A percentile compares a stretch with the other conserved stretches of the same genome.
Conservation (phyloP, 1,140 invertebrate species). For the Chrysoperla carnea region DNA sequence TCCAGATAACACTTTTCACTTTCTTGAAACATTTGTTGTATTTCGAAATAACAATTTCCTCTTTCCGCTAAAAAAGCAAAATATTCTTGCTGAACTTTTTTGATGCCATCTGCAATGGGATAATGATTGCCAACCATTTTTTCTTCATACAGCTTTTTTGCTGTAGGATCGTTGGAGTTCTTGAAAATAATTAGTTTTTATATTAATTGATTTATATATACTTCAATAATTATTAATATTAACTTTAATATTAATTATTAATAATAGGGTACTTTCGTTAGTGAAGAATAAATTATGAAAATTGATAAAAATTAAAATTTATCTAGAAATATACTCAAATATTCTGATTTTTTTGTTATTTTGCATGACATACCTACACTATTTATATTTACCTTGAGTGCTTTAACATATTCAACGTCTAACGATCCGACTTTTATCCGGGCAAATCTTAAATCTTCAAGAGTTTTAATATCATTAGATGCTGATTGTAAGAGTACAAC, state of each 20-base stretch:
- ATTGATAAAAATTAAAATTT: too few species aligned
- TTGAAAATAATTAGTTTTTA: too few species aligned
- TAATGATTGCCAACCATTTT: slow-evolving; percentile 32
- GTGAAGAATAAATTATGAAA: too few species aligned
- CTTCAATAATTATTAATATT: too few species aligned
- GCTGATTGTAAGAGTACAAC: slow-evolving; percentile 37
- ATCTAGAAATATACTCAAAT: too few species aligned
- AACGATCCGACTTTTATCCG: slow-evolving; percentile 36
- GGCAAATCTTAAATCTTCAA: slow-evolving; percentile 31
- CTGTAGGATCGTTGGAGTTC: slow-evolving; percentile 31
- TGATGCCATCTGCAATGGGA: slow-evolving; percentile 26
- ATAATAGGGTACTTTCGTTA: too few species aligned
- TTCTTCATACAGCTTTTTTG: slow-evolving; percentile 34
- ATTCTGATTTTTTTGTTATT: too few species aligned
- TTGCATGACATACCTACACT: too few species aligned
- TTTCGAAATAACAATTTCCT: slow-evolving; percentile 33
- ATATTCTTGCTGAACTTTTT: slow-evolving; percentile 29
- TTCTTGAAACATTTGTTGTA: slow-evolving; percentile 37
- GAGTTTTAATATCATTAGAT: slow-evolving; percentile 28
- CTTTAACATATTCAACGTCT: slow-evolving; percentile 18
- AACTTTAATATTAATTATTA: too few species aligned
- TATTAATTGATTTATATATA: too few species aligned
- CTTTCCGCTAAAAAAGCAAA: slow-evolving; percentile 42
- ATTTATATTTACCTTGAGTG: too few species aligned
- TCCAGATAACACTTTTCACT: slow-evolving; percentile 41